phyloP scores from a whole-genome alignment of 2,113 vertebrate genomes.

The Varanus komodoensis region DNA sequence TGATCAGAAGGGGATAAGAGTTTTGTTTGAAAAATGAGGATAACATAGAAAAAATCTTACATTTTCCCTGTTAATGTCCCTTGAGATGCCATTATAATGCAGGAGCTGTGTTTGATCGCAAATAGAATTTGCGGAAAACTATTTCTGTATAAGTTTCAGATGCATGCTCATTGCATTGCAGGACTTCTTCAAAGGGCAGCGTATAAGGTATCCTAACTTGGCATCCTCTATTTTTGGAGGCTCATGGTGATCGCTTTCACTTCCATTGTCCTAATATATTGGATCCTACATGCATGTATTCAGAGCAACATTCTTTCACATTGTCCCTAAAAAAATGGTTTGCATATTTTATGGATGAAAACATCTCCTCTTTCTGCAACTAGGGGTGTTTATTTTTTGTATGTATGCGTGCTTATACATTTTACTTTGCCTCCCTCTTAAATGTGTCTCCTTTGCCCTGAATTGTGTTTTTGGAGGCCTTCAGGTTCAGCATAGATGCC shows the following conservation, averaged over 20 bases:
- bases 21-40: slow-evolving; percentile 19
- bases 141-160: background rate
- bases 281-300: background rate
- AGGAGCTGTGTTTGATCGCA: slow-evolving; percentile 40
- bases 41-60: background rate
- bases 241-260: background rate
- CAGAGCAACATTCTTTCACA: background rate
- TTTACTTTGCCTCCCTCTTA: background rate
- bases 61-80: background rate
- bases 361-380: background rate
- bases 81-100: slow-evolving; percentile 9
- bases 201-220: background rate
- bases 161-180: background rate
- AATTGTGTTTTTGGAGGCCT: background rate
- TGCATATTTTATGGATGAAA: background rate
- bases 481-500: background rate
- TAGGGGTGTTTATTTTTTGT: background rate
- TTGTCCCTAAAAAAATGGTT: background rate
- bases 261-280: background rate
- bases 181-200: background rate
- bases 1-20: slow-evolving; percentile 16
- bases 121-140: slow-evolving; percentile 19
- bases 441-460: background rate
- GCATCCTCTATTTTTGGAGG: background rate
- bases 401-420: no score